phyloP scores from a whole-genome alignment of 2,888 invertebrate genomes.

The Pinctada fucata region DNA sequence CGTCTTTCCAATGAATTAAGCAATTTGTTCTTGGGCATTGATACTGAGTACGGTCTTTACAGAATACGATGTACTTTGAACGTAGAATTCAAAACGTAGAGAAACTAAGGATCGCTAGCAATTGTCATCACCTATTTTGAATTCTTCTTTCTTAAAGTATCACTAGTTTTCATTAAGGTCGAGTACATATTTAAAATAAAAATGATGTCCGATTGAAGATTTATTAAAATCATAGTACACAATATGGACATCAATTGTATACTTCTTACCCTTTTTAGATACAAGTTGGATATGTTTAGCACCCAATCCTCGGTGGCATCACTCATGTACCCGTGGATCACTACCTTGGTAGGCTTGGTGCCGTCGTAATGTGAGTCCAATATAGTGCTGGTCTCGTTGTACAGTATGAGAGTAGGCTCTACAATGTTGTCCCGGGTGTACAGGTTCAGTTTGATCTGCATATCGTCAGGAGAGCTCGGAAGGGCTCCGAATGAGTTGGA shows the following conservation, averaged over 20 bases:
- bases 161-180: too few relatives aligned
- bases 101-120: too few relatives aligned
- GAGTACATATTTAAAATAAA: too few relatives aligned
- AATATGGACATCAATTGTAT: not conserved
- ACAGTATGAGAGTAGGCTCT: constrained; percentile 72
- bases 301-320: constrained; percentile 92
- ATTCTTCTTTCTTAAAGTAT: too few relatives aligned
- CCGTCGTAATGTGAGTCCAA: constrained; percentile 88
- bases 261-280: constrained; percentile 80
- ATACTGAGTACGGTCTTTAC: too few relatives aligned
- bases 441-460: constrained; percentile 87
- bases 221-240: too few relatives aligned
- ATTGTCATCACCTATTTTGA: too few relatives aligned
- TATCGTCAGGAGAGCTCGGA: constrained; percentile 54
- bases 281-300: constrained; percentile 92
- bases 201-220: too few relatives aligned
- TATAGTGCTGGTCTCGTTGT: constrained; percentile 84
- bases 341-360: constrained; percentile 88
- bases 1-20: too few relatives aligned
- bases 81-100: too few relatives aligned
- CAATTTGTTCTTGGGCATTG: too few relatives aligned
- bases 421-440: constrained; percentile 78
- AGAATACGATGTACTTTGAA: too few relatives aligned
- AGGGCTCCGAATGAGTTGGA: constrained; percentile 56
- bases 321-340: constrained; percentile 93